Evolutionary conservation across 2,797 vertebrate species (phyloP).

Genomic region (Leucoraja ocellata): DNA sequence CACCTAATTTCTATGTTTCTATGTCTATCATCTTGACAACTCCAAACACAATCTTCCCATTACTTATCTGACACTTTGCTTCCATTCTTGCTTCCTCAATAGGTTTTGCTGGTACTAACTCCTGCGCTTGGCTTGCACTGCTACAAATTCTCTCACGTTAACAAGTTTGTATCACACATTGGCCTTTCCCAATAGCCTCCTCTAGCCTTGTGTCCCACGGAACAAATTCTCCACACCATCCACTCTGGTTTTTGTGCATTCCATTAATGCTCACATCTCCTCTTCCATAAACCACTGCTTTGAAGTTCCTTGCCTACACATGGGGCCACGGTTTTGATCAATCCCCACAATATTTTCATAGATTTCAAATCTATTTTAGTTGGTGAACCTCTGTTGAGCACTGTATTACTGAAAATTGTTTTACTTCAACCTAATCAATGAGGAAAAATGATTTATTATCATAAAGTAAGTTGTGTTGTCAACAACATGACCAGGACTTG

Average conservation of each 20-base stretch:
- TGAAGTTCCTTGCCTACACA: neutral
- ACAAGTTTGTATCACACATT: neutral
- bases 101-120: neutral
- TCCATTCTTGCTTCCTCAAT: neutral
- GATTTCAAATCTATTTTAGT: neutral
- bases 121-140: neutral
- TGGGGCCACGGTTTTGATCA: neutral
- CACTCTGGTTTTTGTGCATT: neutral
- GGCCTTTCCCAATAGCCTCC: no score
- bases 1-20: no score
- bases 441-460: no score
- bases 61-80: neutral
- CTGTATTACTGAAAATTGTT: no score
- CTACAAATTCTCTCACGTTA: neutral
- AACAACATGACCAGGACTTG: neutral
- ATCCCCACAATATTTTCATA: neutral
- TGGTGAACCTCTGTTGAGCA: neutral
- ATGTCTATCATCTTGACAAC: neutral
- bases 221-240: neutral
- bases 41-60: neutral
- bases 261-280: no score
- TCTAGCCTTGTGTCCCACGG: neutral
- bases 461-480: neutral
- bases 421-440: no score
- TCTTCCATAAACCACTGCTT: neutral